Percentiles rank a stretch among this genome's conserved stretches.
phyloP scores from a whole-genome alignment of 2,113 vertebrate genomes.

The Pygoscelis adeliae region DNA sequence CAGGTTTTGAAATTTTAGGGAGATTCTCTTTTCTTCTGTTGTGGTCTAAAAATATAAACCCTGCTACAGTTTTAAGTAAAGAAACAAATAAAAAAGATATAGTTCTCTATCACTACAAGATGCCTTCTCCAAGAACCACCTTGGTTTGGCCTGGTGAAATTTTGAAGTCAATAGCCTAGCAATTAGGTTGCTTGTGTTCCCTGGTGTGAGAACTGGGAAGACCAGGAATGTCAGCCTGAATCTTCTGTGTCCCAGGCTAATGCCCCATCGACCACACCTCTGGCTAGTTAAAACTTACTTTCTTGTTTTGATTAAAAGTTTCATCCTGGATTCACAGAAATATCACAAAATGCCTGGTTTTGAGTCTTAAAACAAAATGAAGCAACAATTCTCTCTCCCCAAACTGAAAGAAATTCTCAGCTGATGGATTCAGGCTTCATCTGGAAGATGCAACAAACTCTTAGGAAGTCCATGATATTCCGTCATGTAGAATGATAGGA shows the following conservation, averaged over 20 bases:
- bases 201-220: not conserved
- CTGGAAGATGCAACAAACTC: not conserved
- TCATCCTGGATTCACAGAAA: not conserved
- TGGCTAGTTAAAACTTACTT: not conserved
- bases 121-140: not conserved
- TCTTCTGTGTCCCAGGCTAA: not conserved
- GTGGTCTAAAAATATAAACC: not conserved
- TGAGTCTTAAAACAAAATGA: not conserved
- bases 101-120: not conserved
- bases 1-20: not conserved
- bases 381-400: not conserved
- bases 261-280: not conserved
- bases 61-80: not conserved
- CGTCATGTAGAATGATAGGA: not conserved
- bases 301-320: not conserved
- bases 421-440: not conserved
- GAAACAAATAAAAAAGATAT: not conserved
- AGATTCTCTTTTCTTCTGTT: not conserved
- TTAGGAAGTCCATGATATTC: not conserved
- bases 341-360: not conserved
- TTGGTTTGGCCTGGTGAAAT: not conserved
- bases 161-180: not conserved
- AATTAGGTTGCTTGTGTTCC: not conserved
- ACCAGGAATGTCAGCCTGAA: not conserved
- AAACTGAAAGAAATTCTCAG: not conserved